Evolutionary conservation across 2,888 invertebrate species (phyloP).

Genomic region (Microplitis deprimator): DNA sequence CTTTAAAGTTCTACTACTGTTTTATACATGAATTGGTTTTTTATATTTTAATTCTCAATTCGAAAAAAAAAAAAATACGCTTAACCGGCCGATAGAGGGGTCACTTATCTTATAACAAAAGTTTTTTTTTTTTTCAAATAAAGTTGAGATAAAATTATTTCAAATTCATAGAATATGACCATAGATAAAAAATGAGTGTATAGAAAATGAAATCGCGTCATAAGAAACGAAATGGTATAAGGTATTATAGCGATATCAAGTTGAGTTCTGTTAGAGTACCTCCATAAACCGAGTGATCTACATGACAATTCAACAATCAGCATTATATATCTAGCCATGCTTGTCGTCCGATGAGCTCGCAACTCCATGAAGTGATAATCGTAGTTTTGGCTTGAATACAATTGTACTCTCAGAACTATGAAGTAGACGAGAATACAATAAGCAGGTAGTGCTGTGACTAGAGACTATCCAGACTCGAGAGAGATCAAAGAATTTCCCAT

Average conservation of each 20-base stretch:
- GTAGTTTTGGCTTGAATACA: constrained; percentile 53
- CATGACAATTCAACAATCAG: constrained; percentile 65
- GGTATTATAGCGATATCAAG: neutral
- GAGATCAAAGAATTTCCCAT: constrained; percentile 43
- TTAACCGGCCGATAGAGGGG: too few relatives aligned
- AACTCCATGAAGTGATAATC: constrained; percentile 58
- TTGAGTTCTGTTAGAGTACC: neutral
- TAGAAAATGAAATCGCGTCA: too few relatives aligned
- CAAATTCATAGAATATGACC: too few relatives aligned
- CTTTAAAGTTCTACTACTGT: too few relatives aligned
- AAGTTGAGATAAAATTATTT: too few relatives aligned
- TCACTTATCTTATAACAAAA: too few relatives aligned
- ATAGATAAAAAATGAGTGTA: too few relatives aligned
- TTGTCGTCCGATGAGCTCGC: constrained; percentile 46
- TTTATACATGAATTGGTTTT: too few relatives aligned
- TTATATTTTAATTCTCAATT: too few relatives aligned
- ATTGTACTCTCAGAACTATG: constrained; percentile 34
- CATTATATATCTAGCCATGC: constrained; percentile 56
- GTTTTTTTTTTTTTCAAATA: too few relatives aligned
- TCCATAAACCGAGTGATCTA: constrained; percentile 49
- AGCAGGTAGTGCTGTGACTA: constrained; percentile 15
- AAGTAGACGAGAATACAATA: constrained; percentile 33
- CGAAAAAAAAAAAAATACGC: too few relatives aligned
- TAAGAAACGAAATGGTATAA: too few relatives aligned
- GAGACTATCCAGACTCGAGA: constrained; percentile 24